Evolutionary conservation across 2,888 invertebrate species (phyloP).

Genomic region (Aphelenchoides bicaudatus): DNA sequence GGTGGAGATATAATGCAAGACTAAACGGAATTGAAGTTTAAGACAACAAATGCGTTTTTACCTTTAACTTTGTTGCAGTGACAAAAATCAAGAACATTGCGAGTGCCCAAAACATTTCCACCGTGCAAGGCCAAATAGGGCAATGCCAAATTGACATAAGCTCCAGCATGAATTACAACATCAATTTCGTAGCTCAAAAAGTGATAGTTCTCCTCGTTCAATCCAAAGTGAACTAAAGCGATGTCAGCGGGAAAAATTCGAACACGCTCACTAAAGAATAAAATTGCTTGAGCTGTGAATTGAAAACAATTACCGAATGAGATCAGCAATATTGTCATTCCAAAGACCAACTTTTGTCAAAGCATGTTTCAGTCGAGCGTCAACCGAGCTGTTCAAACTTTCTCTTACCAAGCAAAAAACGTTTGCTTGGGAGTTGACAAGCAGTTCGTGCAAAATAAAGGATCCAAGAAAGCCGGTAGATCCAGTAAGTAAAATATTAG

Average conservation of each 20-base stretch:
- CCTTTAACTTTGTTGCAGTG: conserved; percentile 63
- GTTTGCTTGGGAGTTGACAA: conserved; percentile 52
- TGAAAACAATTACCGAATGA: conserved; percentile 11
- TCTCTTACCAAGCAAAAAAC: conserved; percentile 62
- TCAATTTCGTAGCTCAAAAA: conserved; percentile 62
- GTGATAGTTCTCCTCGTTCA: conserved; percentile 62
- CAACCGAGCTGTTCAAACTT: conserved; percentile 50
- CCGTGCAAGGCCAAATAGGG: conserved; percentile 63
- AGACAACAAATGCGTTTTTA: conserved; percentile 48
- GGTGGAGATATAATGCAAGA: conserved; percentile 39
- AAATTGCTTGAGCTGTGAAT: neutral
- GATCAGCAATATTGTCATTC: conserved; percentile 7
- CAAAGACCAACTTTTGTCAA: conserved; percentile 58
- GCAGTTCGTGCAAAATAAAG: conserved; percentile 61
- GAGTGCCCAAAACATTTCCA: conserved; percentile 62
- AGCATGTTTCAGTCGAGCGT: conserved; percentile 52
- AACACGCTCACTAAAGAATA: conserved; percentile 50
- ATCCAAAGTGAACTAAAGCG: conserved; percentile 61
- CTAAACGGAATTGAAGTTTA: conserved; percentile 10
- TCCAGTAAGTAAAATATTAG: conserved; percentile 61
- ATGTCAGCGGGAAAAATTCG: conserved; percentile 62
- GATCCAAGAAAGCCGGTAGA: conserved; percentile 62
- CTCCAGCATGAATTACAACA: conserved; percentile 63
- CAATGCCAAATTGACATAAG: conserved; percentile 63
- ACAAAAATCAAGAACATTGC: conserved; percentile 62